Evolutionary conservation across 1,140 invertebrate species (phyloP).

Genomic region (Ganaspis sp.): DNA sequence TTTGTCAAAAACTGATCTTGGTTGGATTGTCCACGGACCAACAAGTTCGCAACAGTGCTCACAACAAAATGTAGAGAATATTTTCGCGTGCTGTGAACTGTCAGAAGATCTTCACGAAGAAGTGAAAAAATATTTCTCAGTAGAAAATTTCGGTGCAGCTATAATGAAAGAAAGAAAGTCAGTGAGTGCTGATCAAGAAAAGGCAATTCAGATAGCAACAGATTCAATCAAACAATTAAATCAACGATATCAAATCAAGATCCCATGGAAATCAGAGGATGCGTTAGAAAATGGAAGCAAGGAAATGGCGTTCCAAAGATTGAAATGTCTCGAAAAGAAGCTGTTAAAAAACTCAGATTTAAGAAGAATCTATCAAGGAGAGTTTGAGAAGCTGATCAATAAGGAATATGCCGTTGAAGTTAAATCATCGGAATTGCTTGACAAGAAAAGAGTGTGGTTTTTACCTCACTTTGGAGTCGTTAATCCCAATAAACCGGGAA

Average conservation of each 20-base stretch:
- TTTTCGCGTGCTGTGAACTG: not conserved
- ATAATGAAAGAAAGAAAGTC: not conserved
- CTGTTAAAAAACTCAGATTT: not conserved
- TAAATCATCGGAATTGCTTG: no score
- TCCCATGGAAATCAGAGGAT: not conserved
- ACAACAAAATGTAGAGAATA: no score
- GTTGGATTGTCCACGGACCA: not conserved
- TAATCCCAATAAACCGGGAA: no score
- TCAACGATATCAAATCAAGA: not conserved
- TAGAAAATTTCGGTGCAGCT: not conserved
- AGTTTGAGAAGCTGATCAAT: no score
- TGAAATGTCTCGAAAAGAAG: not conserved
- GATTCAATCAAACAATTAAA: not conserved
- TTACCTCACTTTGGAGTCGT: no score
- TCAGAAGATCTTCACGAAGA: not conserved
- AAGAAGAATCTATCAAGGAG: no score
- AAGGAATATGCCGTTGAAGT: no score
- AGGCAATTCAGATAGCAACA: not conserved
- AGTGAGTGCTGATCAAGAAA: not conserved
- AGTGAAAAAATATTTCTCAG: not conserved
- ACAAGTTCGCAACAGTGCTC: no score
- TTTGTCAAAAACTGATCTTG: not conserved
- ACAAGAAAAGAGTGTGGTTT: no score
- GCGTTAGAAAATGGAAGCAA: not conserved
- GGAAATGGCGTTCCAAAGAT: not conserved